A percentile compares a stretch with the other conserved stretches of the same genome.
phyloP scores from a whole-genome alignment of 2,113 vertebrate genomes.

The Aptenodytes patagonicus region DNA sequence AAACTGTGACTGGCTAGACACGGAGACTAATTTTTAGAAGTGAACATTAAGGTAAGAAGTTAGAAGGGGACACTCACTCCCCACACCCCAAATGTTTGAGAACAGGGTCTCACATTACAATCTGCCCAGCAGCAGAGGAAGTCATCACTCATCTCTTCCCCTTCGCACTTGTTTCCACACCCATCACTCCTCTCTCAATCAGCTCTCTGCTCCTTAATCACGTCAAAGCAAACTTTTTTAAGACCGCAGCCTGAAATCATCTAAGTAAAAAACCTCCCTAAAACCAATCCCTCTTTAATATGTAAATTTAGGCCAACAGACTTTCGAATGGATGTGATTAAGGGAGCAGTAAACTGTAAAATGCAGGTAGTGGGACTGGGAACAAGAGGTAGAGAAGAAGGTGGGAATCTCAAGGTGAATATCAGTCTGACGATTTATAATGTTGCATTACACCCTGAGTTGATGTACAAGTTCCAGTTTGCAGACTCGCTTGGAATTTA shows the following conservation, averaged over 20 bases:
- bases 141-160: background rate
- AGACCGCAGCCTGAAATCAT: background rate
- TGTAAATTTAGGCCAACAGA: background rate
- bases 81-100: background rate
- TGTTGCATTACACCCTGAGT: background rate
- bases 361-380: background rate
- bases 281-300: background rate
- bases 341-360: background rate
- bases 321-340: background rate
- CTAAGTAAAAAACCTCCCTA: background rate
- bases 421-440: background rate
- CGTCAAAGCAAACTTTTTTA: background rate
- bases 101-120: background rate
- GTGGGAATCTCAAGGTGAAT: background rate
- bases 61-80: background rate
- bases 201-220: background rate
- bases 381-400: background rate
- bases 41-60: background rate
- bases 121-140: background rate
- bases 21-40: background rate
- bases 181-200: background rate
- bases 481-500: background rate
- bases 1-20: background rate
- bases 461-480: background rate
- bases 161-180: background rate